phyloP scores from a whole-genome alignment of 2,888 invertebrate genomes.

The Lasioglossum figueresi region DNA sequence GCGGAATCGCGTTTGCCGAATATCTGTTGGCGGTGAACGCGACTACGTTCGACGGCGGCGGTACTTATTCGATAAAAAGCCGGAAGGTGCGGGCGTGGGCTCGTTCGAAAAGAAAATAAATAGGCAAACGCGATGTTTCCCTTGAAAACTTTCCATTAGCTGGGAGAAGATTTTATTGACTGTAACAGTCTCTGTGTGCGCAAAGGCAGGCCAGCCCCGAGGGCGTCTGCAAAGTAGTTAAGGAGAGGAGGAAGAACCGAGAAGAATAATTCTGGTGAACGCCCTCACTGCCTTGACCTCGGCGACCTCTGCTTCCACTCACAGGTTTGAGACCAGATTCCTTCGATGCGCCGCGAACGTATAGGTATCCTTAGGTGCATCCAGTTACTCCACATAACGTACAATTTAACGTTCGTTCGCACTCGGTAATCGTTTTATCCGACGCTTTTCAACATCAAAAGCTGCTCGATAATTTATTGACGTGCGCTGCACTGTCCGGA shows the following conservation, averaged over 20 bases:
- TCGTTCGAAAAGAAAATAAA: conserved; percentile 33
- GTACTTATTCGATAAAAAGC: conserved; percentile 7
- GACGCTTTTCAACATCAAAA: not conserved
- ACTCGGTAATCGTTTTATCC: not conserved
- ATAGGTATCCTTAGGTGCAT: conserved; percentile 33
- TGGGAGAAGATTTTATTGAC: conserved; percentile 60
- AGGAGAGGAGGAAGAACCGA: conserved; percentile 66
- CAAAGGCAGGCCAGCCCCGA: conserved; percentile 33
- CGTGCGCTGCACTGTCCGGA: not conserved
- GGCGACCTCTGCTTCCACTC: conserved; percentile 71
- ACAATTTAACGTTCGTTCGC: conserved; percentile 5
- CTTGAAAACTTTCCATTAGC: conserved; percentile 44
- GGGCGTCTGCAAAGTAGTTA: conserved; percentile 54
- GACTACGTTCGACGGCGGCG: not conserved
- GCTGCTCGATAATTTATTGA: not conserved
- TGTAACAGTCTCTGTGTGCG: conserved; percentile 45
- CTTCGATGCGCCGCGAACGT: conserved; percentile 58
- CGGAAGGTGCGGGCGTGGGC: not conserved
- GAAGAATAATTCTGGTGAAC: conserved; percentile 76
- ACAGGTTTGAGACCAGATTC: conserved; percentile 73
- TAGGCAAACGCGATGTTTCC: conserved; percentile 20
- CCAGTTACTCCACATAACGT: conserved; percentile 44
- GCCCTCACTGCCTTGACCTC: conserved; percentile 78
- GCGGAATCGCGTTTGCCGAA: not conserved
- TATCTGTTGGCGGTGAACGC: not conserved